Evolutionary conservation across 2,113 vertebrate genomes (phyloP).

Genomic region (Channa argus): DNA sequence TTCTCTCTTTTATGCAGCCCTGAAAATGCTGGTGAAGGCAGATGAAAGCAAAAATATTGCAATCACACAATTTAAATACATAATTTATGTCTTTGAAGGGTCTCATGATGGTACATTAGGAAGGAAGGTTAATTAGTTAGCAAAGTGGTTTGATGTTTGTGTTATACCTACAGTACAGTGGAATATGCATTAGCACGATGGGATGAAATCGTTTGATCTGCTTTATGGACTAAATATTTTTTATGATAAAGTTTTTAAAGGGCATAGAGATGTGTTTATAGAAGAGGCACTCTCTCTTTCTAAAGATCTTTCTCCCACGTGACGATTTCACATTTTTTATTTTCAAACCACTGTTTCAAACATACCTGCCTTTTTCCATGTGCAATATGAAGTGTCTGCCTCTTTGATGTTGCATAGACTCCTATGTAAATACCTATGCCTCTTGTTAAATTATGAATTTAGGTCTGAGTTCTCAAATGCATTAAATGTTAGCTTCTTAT

Average conservation of each 20-base stretch:
- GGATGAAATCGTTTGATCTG: conserved; percentile 39
- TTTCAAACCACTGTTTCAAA: conserved; percentile 61
- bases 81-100: conserved; percentile 22
- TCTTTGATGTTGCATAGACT: conserved; percentile 69
- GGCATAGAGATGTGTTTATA: conserved; percentile 48
- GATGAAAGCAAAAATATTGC: conserved; percentile 46
- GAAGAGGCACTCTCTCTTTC: conserved; percentile 27
- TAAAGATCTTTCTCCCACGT: conserved; percentile 20
- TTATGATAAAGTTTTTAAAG: conserved; percentile 52
- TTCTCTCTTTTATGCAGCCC: conserved; percentile 27
- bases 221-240: conserved; percentile 45
- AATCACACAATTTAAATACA: conserved; percentile 33
- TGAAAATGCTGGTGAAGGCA: conserved; percentile 9
- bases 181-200: conserved; percentile 35
- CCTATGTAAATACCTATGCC: conserved; percentile 73
- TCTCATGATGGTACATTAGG: conserved; percentile 26
- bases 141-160: conserved; percentile 41
- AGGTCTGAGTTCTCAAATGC: conserved; percentile 56
- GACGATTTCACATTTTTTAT: conserved; percentile 39
- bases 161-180: conserved; percentile 12
- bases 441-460: conserved; percentile 71
- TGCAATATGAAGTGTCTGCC: conserved; percentile 77
- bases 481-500: conserved; percentile 45
- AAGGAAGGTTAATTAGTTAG: conserved; percentile 34
- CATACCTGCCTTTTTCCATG: conserved; percentile 73